Conservation (phyloP, 2,113 vertebrate genomes). For the Leptobrachium leishanense region DNA sequence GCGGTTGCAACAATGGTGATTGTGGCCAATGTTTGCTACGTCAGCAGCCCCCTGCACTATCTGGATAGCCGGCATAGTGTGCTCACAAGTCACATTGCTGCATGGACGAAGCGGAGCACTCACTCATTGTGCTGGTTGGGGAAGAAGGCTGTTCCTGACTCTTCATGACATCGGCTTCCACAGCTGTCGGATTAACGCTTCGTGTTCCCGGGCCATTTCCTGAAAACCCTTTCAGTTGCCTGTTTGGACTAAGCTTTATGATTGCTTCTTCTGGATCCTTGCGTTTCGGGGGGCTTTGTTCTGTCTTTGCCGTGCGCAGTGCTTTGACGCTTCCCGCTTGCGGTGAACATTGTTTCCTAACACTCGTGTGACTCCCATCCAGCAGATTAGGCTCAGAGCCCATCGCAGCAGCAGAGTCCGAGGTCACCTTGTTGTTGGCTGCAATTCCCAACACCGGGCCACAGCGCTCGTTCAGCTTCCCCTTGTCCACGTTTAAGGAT, state of each 20-base stretch:
- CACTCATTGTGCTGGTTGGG: conserved; percentile 66
- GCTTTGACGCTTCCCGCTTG: conserved; percentile 59
- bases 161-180: conserved; percentile 60
- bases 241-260: conserved; percentile 49
- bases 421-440: conserved; percentile 70
- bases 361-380: conserved; percentile 74
- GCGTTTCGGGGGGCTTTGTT: conserved; percentile 57
- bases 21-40: too few relatives aligned
- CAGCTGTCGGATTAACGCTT: conserved; percentile 53
- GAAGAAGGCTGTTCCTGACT: conserved; percentile 56
- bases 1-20: too few relatives aligned
- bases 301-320: conserved; percentile 55
- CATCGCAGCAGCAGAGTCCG: conserved; percentile 64
- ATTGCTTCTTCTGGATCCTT: conserved; percentile 59
- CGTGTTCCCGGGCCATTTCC: conserved; percentile 55
- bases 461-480: conserved; percentile 57
- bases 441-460: conserved; percentile 52
- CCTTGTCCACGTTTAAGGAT: conserved; percentile 72
- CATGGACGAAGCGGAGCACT: conserved; percentile 56
- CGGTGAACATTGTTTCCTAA: conserved; percentile 62
- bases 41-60: too few relatives aligned
- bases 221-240: conserved; percentile 55
- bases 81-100: too few relatives aligned
- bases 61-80: too few relatives aligned
- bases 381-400: conserved; percentile 63